Evolutionary conservation across 2,797 vertebrate genomes (phyloP), one percentile per base, ranked within the genome.

Genomic region (Pogonophryne albipinna): DNA sequence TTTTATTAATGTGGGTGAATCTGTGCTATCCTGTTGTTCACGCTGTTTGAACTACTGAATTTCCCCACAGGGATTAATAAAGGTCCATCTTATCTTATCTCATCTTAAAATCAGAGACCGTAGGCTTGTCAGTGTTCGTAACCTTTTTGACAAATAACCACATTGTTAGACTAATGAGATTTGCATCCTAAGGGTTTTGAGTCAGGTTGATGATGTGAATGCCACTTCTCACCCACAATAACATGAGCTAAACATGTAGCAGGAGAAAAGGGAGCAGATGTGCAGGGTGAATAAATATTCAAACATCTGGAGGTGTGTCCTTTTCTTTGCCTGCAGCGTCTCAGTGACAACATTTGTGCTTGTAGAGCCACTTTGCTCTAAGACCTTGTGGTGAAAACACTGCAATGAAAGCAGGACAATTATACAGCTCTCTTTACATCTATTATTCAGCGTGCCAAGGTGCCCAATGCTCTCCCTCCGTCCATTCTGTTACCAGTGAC

Each of bases 401-500:
- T 71, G 78, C 71, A 62, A 70, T 50, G 59, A 68, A 80, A 79
- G 78, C 73, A 79, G 17, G 79, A 83, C 63, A 62, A 67, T 51
- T 50, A 64, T 7, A 56, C 86, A 23, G 38, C 71, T 74, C 46
- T 11, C 12, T 55, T 58, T 44, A 6, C 72, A 84, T 87, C 66
- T 71, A 83, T 89, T 85, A 91, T 89, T 89, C 76, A 86, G 51
- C 1, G 55, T 13, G 46, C 69, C 83, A 71, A 72, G 71, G 71
- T 79, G 82, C 76, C 83, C 71, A 61, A 19, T 4, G 57, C 15
- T 23, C 78, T 50, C 61, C 27, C 70, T n/a, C 45, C 8, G 6
- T 74, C 61, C 66, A 59, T 89, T 82, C 66, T 70, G 85, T 87
- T 82, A 75, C 78, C 4, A 31, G 65, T 3, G 46, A 42, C n/a